Evolutionary conservation across 1,140 invertebrate genomes (phyloP), one percentile per base, ranked within the genome.

Genomic region (Drosophila sulfurigaster): DNA sequence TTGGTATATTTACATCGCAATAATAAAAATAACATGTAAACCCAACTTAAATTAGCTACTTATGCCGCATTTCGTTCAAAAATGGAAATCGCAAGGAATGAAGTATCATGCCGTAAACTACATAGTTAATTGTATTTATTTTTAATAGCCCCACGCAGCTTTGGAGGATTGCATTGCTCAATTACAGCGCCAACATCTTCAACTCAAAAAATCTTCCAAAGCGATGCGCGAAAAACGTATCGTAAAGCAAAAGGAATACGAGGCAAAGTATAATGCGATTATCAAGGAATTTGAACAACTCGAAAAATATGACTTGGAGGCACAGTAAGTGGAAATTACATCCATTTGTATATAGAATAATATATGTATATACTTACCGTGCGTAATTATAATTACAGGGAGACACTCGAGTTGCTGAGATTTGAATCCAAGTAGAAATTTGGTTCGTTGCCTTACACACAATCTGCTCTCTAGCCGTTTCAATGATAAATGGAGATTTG

Each of bases 331-430:
- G 1, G 6, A 51, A 11, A 6, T 11, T 2, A n/a, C 25, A 13
- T 10, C 41, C 10, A 8, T 16, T 2, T 46, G 16, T 35, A 16
- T 13, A 45, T 15, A 49, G 6, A 46, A 15, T 45, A 30, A 16
- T 49, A 43, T 28, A 11, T 32, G 38, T 43, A 43, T n/a, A 13
- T 13, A 43, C 41, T 5, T 43, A 13, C 56, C 56, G 10, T 15
- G 63, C 35, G 7, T 51, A 2, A 45, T 41, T 66, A 30, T 32
- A 10, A 45, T 72, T 72, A 5, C 13, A 66, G 70, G 5, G 52
- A 66, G 13, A 8, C 10, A 11, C 5, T 57, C 1, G 62, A 56
- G 5, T 13, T 58, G 13, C 1, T 16, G 2, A 49, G 41, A 35
- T 69, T 62, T 6, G 35, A 51, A 8, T 38, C 13, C 7, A n/a